Conservation (phyloP, 2,888 invertebrate species). For the Sylvicola cinctus region DNA sequence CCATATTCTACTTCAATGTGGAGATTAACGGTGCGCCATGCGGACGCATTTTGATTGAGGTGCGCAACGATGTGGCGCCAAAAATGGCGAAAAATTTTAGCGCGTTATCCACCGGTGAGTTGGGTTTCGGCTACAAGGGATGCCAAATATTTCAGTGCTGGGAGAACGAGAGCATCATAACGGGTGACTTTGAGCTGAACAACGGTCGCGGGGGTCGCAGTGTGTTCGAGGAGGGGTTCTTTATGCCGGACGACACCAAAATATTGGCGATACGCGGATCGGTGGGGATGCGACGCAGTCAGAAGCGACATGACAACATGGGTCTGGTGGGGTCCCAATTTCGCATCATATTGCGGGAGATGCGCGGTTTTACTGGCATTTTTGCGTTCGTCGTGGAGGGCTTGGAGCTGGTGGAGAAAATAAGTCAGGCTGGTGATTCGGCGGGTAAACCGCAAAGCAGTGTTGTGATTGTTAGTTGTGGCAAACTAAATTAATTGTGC, state of each 20-base stretch:
- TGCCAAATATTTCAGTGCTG: slow-evolving; percentile 66
- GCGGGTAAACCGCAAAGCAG: slow-evolving; percentile 57
- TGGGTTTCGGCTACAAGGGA: slow-evolving; percentile 57
- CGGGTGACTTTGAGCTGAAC: slow-evolving; percentile 62
- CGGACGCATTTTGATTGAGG: slow-evolving; percentile 57
- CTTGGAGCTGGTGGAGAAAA: slow-evolving; percentile 55
- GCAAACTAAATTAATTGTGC: slow-evolving; percentile 29
- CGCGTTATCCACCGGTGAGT: slow-evolving; percentile 46
- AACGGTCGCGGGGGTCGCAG: slow-evolving; percentile 62
- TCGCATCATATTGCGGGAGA: slow-evolving; percentile 59
- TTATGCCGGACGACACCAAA: slow-evolving; percentile 64
- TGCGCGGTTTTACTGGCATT: slow-evolving; percentile 65
- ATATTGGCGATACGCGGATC: slow-evolving; percentile 53
- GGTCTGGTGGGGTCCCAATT: slow-evolving; percentile 74
- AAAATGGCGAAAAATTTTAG: slow-evolving; percentile 66
- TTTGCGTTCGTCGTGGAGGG: slow-evolving; percentile 66
- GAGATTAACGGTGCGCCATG: slow-evolving; percentile 48
- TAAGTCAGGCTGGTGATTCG: slow-evolving; percentile 54
- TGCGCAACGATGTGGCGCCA: slow-evolving; percentile 55
- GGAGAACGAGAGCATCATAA: slow-evolving; percentile 63
- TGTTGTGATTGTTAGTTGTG: slow-evolving; percentile 53
- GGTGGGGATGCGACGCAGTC: slow-evolving; percentile 63
- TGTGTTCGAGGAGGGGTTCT: slow-evolving; percentile 54
- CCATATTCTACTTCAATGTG: slow-evolving; percentile 55
- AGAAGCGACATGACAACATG: slow-evolving; percentile 56